Evolutionary conservation across 2,888 invertebrate species (phyloP), one percentile per base, ranked within the genome.

Genomic region (Drosophila ustulata): DNA sequence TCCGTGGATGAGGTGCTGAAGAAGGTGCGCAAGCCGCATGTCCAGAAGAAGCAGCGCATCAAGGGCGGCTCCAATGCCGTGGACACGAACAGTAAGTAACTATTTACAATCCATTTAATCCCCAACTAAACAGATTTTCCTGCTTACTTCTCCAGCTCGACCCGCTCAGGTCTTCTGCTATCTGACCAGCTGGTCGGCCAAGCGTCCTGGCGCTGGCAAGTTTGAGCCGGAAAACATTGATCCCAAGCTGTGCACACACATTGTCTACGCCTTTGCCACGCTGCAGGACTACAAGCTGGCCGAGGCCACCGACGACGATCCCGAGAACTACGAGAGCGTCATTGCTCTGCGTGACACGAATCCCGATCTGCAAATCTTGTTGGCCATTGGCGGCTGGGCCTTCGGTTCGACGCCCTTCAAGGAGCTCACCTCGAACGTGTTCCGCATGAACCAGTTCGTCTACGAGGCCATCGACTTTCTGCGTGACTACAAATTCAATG

Each of bases 361-460:
- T 93, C 96, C 97, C 0, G 96, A 97, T 80, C 93, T 98, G 69
- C 98, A 97, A 95, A 94, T 97, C 69, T 93, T 97, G 0, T 93
- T 97, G 13, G 97, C 97, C 1, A 97, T 98, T 80, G 98, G 98
- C 64, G 98, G 98, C 23, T 98, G 98, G 98, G 97, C 97, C 0
- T 98, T 98, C 89, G 98, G 98, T 9, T 98, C 98, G 1, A 97
- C 97, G 0, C 98, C 98, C 3, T 98, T 97, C 94, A 97, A 97
- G 93, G 97, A 98, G 91, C 94, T 98, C 45, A 98, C 98, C 0
- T 96, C 96, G 66, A 98, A 97, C 91, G 96, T 96, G 4, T 98
- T 96, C 94, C 94, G 98, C 49, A 98, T 98, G 97, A 98, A 98
- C 91, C 97, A 97, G 91, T 98, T 98, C 91, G 98, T 98, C 3